Evolutionary conservation across 2,797 vertebrate species (phyloP).

Genomic region (Schizothorax lantsangensis): DNA sequence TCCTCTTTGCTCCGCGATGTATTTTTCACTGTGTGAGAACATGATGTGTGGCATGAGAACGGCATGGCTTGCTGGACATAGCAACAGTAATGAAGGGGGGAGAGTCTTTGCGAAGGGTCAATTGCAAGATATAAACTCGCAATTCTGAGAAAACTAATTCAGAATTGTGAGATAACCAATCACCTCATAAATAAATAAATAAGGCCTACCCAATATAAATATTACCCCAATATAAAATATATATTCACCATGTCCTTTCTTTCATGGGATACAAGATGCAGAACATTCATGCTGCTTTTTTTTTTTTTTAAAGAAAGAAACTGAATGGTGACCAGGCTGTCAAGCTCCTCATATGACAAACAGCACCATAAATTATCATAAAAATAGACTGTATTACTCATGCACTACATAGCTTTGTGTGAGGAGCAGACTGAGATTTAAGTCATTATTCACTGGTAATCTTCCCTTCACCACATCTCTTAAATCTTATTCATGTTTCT

Average conservation of each 20-base stretch:
- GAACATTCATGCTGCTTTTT: neutral
- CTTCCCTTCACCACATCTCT: neutral
- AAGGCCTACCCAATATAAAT: neutral
- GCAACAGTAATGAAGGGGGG: too few species aligned
- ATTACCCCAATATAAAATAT: neutral
- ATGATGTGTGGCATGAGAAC: too few species aligned
- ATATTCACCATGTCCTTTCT: neutral
- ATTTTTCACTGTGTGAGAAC: too few species aligned
- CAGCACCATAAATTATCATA: neutral
- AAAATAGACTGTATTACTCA: neutral
- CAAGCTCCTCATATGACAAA: neutral
- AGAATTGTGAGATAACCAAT: too few species aligned
- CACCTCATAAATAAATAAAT: too few species aligned
- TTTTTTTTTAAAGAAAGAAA: neutral
- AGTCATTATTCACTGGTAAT: neutral
- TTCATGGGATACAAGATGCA: neutral
- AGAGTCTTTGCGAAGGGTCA: too few species aligned
- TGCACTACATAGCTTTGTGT: neutral
- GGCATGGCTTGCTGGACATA: too few species aligned
- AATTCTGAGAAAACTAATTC: too few species aligned
- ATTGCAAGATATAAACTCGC: too few species aligned
- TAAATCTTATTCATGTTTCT: neutral
- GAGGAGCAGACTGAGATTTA: neutral
- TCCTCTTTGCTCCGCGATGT: too few species aligned
- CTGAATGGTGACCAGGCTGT: neutral